These are phyloP conservation scores for Cephalopterus ornatus DNA, from an alignment of 2,113 vertebrate genomes.

Conservation along the genomic window DNA sequence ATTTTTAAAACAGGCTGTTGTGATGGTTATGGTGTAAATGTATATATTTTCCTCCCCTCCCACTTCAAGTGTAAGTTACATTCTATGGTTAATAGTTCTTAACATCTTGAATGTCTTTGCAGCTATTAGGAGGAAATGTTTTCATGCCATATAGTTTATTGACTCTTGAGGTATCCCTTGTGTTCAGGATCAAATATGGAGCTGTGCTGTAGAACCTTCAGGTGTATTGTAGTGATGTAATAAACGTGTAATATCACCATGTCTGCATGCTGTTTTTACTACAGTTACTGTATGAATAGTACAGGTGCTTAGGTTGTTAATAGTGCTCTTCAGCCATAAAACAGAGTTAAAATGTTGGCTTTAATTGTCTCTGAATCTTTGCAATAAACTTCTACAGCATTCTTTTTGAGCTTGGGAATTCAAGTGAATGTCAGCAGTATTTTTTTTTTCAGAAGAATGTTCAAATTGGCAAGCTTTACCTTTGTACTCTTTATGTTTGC, in stretches of 20 bases:
- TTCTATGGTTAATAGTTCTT: background rate
- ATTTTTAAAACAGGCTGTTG: background rate
- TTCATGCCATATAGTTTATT: background rate
- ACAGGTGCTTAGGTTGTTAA: background rate
- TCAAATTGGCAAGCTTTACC: background rate
- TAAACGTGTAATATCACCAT: background rate
- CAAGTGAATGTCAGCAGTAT: background rate
- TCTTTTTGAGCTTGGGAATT: background rate
- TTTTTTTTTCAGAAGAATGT: background rate
- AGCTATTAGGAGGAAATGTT: background rate
- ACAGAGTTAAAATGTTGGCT: background rate
- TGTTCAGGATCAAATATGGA: background rate
- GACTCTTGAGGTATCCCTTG: background rate
- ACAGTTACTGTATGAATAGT: background rate
- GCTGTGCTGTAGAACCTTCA: background rate
- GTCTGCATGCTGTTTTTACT: background rate
- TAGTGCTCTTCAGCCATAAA: background rate
- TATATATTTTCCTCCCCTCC: background rate
- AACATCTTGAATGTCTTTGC: background rate
- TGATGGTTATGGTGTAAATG: background rate
- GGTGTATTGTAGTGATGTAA: background rate
- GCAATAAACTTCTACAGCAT: background rate
- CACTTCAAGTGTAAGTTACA: background rate
- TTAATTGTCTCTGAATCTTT: background rate
- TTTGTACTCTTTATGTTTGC: background rate